Evolutionary conservation across 2,888 invertebrate species (phyloP).

Genomic region (Drosophila stalkeri): DNA sequence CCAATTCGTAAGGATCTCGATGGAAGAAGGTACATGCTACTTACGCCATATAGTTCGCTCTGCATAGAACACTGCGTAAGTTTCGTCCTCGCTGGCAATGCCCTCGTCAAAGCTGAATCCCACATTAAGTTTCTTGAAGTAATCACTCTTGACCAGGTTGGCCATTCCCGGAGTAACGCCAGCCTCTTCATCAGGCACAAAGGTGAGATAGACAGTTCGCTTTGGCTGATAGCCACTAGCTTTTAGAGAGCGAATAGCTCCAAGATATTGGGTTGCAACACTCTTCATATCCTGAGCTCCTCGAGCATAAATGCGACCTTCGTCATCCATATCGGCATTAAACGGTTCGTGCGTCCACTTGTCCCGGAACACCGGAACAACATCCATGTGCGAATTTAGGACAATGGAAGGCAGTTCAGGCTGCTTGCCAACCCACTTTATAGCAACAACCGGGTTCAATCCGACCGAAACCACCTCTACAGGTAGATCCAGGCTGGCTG

Average conservation of each 20-base stretch:
- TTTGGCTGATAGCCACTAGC: slow-evolving; percentile 86
- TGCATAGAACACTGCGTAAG: slow-evolving; percentile 87
- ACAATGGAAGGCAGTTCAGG: slow-evolving; percentile 88
- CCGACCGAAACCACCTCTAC: slow-evolving; percentile 87
- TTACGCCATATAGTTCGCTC: slow-evolving; percentile 91
- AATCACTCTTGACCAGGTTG: slow-evolving; percentile 87
- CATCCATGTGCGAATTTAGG: slow-evolving; percentile 98
- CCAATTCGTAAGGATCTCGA: not conserved
- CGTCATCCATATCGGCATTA: slow-evolving; percentile 91
- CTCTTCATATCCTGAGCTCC: slow-evolving; percentile 96
- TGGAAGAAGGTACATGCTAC: slow-evolving; percentile 71
- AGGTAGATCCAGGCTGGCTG: slow-evolving; percentile 88
- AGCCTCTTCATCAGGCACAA: slow-evolving; percentile 88
- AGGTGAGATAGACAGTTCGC: slow-evolving; percentile 89
- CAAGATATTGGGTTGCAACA: slow-evolving; percentile 91
- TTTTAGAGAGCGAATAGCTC: slow-evolving; percentile 89
- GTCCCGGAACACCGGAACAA: slow-evolving; percentile 96
- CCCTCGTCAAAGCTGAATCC: slow-evolving; percentile 93
- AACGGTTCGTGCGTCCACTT: slow-evolving; percentile 96
- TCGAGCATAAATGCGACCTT: slow-evolving; percentile 94
- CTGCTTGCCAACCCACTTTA: slow-evolving; percentile 91
- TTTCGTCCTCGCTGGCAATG: slow-evolving; percentile 89
- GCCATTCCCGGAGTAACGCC: slow-evolving; percentile 90
- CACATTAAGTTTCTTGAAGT: slow-evolving; percentile 89
- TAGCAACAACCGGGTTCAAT: slow-evolving; percentile 90